These are phyloP conservation scores for Bradynema listronoti DNA, from an alignment of 1,140 invertebrate species.

Conservation along the genomic window DNA sequence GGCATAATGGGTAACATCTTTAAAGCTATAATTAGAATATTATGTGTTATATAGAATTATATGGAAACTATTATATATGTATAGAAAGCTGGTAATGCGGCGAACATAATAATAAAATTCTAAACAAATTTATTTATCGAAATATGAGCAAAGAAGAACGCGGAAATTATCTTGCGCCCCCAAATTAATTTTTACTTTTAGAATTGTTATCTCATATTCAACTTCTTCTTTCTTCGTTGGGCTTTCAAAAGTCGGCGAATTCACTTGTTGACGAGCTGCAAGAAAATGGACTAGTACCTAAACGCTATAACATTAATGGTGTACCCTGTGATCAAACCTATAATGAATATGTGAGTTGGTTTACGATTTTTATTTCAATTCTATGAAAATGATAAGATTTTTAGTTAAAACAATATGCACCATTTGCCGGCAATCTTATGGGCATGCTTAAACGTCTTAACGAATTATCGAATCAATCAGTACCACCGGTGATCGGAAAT, in stretches of 20 bases:
- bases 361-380: conserved; percentile 17
- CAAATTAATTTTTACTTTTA: too few species aligned
- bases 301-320: conserved; percentile 81
- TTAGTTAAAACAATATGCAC: conserved; percentile 16
- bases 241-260: conserved; percentile 3
- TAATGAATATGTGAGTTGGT: conserved; percentile 75
- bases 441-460: conserved; percentile 16
- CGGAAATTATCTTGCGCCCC: too few species aligned
- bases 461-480: conserved; percentile 10
- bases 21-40: too few species aligned
- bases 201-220: conserved; percentile 21
- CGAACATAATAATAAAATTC: too few species aligned
- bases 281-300: conserved; percentile 64
- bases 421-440: conserved; percentile 19
- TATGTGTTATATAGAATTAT: too few species aligned
- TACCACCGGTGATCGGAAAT: conserved; percentile 21
- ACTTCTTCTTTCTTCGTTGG: conserved; percentile 6
- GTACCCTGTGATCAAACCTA: conserved; percentile 74
- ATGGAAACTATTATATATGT: too few species aligned
- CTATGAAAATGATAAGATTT: conserved; percentile 24
- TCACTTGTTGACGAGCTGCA: conserved; percentile 5
- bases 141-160: too few species aligned
- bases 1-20: too few species aligned
- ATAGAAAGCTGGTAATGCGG: too few species aligned
- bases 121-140: too few species aligned